Percentiles rank a stretch among this genome's conserved stretches.
Conservation (phyloP, 2,797 vertebrate genomes). For the Hydrolagus colliei region DNA sequence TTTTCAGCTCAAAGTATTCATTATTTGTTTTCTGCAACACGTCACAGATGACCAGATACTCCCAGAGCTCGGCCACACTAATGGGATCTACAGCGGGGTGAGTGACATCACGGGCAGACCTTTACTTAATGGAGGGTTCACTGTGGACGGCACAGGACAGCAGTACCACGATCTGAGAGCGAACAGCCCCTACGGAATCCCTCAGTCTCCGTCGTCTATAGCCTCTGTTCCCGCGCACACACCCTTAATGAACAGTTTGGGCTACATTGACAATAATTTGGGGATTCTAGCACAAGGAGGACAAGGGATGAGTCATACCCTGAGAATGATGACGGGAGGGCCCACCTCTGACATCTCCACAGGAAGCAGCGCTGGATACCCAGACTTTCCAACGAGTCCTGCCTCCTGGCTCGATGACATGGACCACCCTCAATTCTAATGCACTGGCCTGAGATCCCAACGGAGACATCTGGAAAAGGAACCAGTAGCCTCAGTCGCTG, state of each 20-base stretch:
- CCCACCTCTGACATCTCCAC: slow-evolving; percentile 96
- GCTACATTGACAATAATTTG: slow-evolving; percentile 80
- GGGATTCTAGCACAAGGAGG: slow-evolving; percentile 72
- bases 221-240: slow-evolving; percentile 83
- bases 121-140: slow-evolving; percentile 79
- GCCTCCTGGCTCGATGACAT: slow-evolving; percentile 97
- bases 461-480: background rate
- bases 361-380: slow-evolving; percentile 94
- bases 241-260: slow-evolving; percentile 83
- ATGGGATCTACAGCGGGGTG: slow-evolving; percentile 75
- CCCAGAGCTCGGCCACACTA: slow-evolving; percentile 83
- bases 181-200: slow-evolving; percentile 85
- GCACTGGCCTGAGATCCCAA: background rate
- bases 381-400: slow-evolving; percentile 95
- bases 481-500: background rate
- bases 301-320: slow-evolving; percentile 78
- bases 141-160: slow-evolving; percentile 77
- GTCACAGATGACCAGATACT: slow-evolving; percentile 88
- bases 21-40: background rate
- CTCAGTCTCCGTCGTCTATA: slow-evolving; percentile 91
- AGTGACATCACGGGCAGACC: slow-evolving; percentile 70
- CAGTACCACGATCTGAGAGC: slow-evolving; percentile 89
- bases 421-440: slow-evolving; percentile 95
- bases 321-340: slow-evolving; percentile 83
- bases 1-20: background rate